Evolutionary conservation across 2,888 invertebrate genomes (phyloP).

Genomic region (Catocala fraxini): DNA sequence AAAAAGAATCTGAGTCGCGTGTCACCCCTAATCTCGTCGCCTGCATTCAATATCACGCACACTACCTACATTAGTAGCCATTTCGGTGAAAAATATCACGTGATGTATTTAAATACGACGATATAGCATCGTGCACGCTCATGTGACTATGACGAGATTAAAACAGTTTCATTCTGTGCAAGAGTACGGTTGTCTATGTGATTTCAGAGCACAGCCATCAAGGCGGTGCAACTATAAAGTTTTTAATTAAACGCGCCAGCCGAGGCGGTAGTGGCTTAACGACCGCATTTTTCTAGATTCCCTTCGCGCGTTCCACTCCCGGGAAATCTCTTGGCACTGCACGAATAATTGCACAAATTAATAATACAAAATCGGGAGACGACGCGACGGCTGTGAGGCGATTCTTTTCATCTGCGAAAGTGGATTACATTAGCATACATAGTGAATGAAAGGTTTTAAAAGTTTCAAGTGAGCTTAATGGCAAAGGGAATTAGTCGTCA

Average conservation of each 20-base stretch:
- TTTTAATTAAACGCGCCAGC: constrained; percentile 81
- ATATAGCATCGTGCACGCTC: constrained; percentile 23
- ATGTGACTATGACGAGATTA: constrained; percentile 23
- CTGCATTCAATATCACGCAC: constrained; percentile 48
- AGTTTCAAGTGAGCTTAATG: constrained; percentile 55
- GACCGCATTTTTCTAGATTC: constrained; percentile 82
- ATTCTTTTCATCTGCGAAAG: constrained; percentile 65
- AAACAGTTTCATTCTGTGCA: constrained; percentile 41
- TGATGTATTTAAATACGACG: constrained; percentile 30
- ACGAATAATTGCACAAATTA: constrained; percentile 81
- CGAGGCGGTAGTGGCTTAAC: constrained; percentile 71
- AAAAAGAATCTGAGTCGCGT: constrained; percentile 52
- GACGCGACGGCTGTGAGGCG: constrained; percentile 50
- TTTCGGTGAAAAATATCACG: constrained; percentile 29
- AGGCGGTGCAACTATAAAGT: constrained; percentile 75
- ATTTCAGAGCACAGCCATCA: constrained; percentile 59
- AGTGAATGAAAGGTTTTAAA: constrained; percentile 52
- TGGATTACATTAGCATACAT: constrained; percentile 67
- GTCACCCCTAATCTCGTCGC: constrained; percentile 51
- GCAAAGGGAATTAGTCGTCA: constrained; percentile 51
- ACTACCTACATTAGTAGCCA: constrained; percentile 40
- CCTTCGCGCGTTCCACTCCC: constrained; percentile 69
- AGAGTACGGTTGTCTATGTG: constrained; percentile 50
- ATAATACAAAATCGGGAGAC: constrained; percentile 75
- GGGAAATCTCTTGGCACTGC: constrained; percentile 77